phyloP scores from a whole-genome alignment of 2,888 invertebrate species.

The Hydroisotoma schaefferi region DNA sequence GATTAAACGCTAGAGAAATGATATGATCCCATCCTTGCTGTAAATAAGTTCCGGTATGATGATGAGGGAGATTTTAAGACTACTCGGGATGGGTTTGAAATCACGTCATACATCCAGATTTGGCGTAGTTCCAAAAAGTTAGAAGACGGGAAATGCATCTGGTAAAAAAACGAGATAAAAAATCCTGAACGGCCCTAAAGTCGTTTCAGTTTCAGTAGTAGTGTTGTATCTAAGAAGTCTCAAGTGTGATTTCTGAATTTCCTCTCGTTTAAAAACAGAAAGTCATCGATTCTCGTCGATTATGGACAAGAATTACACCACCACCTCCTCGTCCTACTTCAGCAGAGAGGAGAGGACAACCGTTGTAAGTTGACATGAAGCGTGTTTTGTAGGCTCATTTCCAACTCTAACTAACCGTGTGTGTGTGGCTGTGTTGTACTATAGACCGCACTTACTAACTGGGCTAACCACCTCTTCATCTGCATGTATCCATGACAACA shows the following conservation, averaged over 20 bases:
- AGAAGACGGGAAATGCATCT: slow-evolving; percentile 16
- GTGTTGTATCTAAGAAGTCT: slow-evolving; percentile 3
- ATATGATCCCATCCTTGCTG: too few relatives aligned
- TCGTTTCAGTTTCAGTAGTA: slow-evolving; percentile 7
- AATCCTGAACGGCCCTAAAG: slow-evolving; percentile 6
- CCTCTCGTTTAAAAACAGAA: too few relatives aligned
- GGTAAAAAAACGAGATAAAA: slow-evolving; percentile 1
- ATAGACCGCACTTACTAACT: slow-evolving; percentile 1
- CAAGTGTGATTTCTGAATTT: slow-evolving; percentile 10
- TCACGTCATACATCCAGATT: slow-evolving; percentile 8
- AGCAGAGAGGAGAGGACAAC: neutral
- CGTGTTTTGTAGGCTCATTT: too few relatives aligned
- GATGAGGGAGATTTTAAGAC: too few relatives aligned
- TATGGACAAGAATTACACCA: slow-evolving; percentile 6
- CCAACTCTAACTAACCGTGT: too few relatives aligned
- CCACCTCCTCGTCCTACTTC: neutral
- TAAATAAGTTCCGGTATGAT: too few relatives aligned
- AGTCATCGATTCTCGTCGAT: too few relatives aligned
- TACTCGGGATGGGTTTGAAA: too few relatives aligned
- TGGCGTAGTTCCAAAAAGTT: slow-evolving; percentile 5
- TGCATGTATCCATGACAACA: slow-evolving; percentile 14
- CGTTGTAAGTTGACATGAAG: slow-evolving; percentile 6
- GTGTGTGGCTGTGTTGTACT: neutral
- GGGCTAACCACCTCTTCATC: neutral
- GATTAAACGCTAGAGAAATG: too few relatives aligned